phyloP scores from a whole-genome alignment of 2,888 invertebrate genomes.

The Pristionchus arcanus region DNA sequence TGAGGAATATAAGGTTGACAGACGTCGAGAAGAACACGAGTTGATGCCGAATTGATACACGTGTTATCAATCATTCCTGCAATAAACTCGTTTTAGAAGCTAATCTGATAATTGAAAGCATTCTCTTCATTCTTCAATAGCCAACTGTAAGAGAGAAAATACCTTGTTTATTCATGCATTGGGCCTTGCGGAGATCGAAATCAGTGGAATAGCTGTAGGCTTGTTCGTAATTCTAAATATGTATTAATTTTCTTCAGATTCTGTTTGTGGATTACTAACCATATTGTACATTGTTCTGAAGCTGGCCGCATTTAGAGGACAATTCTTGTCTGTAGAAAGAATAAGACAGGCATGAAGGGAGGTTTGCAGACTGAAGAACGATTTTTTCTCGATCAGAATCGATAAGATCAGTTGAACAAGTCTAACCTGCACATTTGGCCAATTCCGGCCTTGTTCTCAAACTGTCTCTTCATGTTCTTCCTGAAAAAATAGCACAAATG shows the following conservation, averaged over 20 bases:
- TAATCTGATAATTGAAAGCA: neutral
- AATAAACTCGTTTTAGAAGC: neutral
- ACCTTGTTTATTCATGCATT: slow-evolving; percentile 13
- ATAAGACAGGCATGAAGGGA: neutral
- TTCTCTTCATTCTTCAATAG: neutral
- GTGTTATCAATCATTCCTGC: neutral
- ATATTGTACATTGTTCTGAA: slow-evolving; percentile 45
- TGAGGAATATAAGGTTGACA: slow-evolving; percentile 13
- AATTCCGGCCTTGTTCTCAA: slow-evolving; percentile 7
- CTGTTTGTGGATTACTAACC: neutral
- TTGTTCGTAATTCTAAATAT: slow-evolving; percentile 40
- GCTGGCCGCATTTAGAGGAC: neutral
- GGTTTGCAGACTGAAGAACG: neutral
- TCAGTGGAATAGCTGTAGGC: slow-evolving; percentile 32
- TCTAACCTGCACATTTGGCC: slow-evolving; percentile 8
- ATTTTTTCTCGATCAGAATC: too few relatives aligned
- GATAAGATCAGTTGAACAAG: neutral
- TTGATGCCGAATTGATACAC: neutral
- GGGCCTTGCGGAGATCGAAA: slow-evolving; percentile 1
- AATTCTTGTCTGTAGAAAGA: neutral
- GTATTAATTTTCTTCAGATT: neutral
- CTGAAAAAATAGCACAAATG: neutral
- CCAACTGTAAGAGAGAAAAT: neutral
- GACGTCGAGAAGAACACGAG: neutral
- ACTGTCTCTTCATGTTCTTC: neutral